phyloP scores from a whole-genome alignment of 2,888 invertebrate genomes.

The Eupithecia tripunctaria region DNA sequence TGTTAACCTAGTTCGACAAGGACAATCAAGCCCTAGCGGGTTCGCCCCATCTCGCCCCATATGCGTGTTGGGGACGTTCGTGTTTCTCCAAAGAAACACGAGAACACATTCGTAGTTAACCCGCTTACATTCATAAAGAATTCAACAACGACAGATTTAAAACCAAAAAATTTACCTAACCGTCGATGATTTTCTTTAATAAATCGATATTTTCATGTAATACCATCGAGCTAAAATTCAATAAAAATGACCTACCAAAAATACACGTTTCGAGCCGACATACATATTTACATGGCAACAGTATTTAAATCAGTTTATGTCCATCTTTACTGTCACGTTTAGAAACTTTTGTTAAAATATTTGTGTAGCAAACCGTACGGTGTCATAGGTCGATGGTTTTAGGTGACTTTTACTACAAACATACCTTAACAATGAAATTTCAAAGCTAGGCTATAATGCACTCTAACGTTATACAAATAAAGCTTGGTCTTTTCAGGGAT shows the following conservation, averaged over 20 bases:
- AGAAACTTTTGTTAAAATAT: slow-evolving; percentile 61
- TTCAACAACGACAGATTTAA: background rate
- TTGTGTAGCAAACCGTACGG: slow-evolving; percentile 52
- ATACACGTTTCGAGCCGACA: slow-evolving; percentile 15
- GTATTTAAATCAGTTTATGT: slow-evolving; percentile 62
- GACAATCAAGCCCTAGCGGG: too few species aligned
- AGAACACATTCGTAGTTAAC: too few species aligned
- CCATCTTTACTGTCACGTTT: slow-evolving; percentile 57
- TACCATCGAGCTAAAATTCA: background rate
- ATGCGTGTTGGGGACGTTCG: too few species aligned
- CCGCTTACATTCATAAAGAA: background rate
- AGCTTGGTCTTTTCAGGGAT: background rate
- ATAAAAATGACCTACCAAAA: background rate
- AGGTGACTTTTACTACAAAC: slow-evolving; percentile 56
- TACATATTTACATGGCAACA: slow-evolving; percentile 55
- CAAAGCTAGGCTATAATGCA: slow-evolving; percentile 19
- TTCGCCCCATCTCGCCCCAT: too few species aligned
- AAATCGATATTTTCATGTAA: background rate
- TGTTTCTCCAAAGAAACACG: background rate
- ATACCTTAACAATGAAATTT: slow-evolving; percentile 25
- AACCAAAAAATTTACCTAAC: background rate
- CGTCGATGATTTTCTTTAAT: background rate
- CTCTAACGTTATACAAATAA: slow-evolving; percentile 22
- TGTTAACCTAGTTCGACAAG: too few species aligned
- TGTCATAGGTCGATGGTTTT: slow-evolving; percentile 61